Percentiles rank a stretch among this genome's conserved stretches.
These are phyloP conservation scores for Sisyra terminalis DNA, from an alignment of 2,888 invertebrate genomes.

Conservation along the genomic window DNA sequence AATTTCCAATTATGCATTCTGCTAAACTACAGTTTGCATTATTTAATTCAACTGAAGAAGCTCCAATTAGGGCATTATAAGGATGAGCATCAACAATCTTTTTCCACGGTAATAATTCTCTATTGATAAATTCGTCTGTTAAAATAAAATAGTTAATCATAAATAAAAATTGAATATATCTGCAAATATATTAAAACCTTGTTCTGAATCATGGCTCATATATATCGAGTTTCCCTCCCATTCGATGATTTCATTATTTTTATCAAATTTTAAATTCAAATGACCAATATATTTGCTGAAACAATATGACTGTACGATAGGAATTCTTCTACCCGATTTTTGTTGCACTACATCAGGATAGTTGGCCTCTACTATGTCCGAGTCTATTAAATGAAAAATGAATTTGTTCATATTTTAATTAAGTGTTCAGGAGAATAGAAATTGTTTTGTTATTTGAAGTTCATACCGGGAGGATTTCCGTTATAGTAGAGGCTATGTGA, in stretches of 20 bases:
- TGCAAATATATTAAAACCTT: too few species aligned
- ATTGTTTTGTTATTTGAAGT: too few species aligned
- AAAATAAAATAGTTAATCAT: too few species aligned
- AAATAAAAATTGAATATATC: too few species aligned
- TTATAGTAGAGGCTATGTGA: conserved; percentile 65
- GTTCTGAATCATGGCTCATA: conserved; percentile 38
- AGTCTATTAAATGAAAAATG: conserved; percentile 23
- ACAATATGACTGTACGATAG: conserved; percentile 58
- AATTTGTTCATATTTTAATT: too few species aligned
- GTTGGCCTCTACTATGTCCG: conserved; percentile 35
- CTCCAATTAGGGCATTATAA: conserved; percentile 33
- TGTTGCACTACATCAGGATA: conserved; percentile 59
- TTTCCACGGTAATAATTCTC: conserved; percentile 41
- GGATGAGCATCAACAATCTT: conserved; percentile 36
- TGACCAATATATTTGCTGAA: conserved; percentile 65
- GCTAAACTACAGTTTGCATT: conserved; percentile 32
- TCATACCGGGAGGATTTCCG: conserved; percentile 20
- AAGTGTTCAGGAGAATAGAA: too few species aligned
- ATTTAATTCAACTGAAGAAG: conserved; percentile 36
- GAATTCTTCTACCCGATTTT: conserved; percentile 33
- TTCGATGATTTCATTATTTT: conserved; percentile 39
- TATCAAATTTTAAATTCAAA: conserved; percentile 53
- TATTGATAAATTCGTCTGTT: conserved; percentile 40
- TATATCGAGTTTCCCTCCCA: conserved; percentile 63
- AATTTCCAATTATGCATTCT: conserved; percentile 62